Base-by-base conservation (phyloP, 2,888 invertebrate genomes). In the Phymatocera aterrima region DNA sequence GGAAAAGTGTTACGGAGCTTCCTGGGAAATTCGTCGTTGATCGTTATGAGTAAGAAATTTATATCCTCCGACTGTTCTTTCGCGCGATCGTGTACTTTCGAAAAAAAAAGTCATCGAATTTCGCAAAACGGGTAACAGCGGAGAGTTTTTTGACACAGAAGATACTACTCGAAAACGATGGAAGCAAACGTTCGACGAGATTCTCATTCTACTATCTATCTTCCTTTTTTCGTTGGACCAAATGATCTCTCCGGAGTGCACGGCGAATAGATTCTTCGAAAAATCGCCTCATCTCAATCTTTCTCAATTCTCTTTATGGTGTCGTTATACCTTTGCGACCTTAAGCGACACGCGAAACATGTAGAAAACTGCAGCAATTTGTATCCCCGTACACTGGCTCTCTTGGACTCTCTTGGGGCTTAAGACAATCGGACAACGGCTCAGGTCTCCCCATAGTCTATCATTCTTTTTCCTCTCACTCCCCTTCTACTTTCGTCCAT, bases 351-450 rank as follows among this genome's bases (percentile, higher is more conserved):
- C 28, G 24, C 40, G 57, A 37, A 37, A 60, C 15, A 75, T n/a
- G 54, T 60, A 78, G 79, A 81, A n/a, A 84, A 86, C 75, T 83
- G 80, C 80, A 79, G 81, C 84, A 83, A 86, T 86, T 85, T 86
- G 85, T 85, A 83, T 81, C 83, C 77, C 31, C 79, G 75, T 57
- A 37, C 21, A 60, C 74, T 75, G 78, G 80, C 74, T 77, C 54
- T 79, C 57, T n/a, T n/a, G n/a, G n/a, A n/a, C n/a, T 28, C 57
- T 57, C 77, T 54, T 72, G 80, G 79, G 80, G 83, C 82, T 83
- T 82, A 82, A 83, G 83, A 83, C 83, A 83, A 83, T 84, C 82
- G 83, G 79, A 72, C 72, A 72, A 34, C 51, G 72, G 72, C 51
- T 72, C 51, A 51, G 34, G 51, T 72, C 51, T 72, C 72, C 72